Evolutionary conservation across 1,140 invertebrate species (phyloP).

Genomic region (Drosophila lini): DNA sequence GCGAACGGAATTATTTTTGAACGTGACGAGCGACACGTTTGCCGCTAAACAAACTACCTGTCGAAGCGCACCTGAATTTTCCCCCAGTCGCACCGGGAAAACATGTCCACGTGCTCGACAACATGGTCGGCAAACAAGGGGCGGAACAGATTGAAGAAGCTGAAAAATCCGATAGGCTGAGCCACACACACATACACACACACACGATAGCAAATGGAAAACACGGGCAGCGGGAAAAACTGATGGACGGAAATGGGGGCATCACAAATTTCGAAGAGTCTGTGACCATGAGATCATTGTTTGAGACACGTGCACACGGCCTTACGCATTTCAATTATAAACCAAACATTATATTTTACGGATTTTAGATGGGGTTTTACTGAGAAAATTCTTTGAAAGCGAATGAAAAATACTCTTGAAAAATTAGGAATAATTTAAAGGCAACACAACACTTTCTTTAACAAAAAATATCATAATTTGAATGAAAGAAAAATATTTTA

Average conservation of each 20-base stretch:
- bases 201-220: neutral
- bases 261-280: slow-evolving; percentile 6
- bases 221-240: slow-evolving; percentile 6
- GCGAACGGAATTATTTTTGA: slow-evolving; percentile 38
- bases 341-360: slow-evolving; percentile 21
- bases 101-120: slow-evolving; percentile 57
- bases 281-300: slow-evolving; percentile 36
- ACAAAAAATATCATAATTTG: no score
- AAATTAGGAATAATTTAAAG: no score
- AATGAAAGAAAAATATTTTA: no score
- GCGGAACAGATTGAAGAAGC: slow-evolving; percentile 1
- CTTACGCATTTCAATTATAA: slow-evolving; percentile 31
- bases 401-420: neutral
- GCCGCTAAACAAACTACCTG: slow-evolving; percentile 24
- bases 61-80: neutral
- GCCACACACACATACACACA: neutral
- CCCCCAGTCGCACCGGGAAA: slow-evolving; percentile 3
- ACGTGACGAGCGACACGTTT: slow-evolving; percentile 51
- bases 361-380: neutral
- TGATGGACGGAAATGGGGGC: slow-evolving; percentile 6
- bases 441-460: no score
- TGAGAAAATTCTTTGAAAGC: no score
- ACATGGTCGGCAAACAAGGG: slow-evolving; percentile 31
- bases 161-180: slow-evolving; percentile 13
- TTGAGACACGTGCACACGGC: slow-evolving; percentile 40